Evolutionary conservation across 2,113 vertebrate genomes (phyloP), one percentile per base, ranked within the genome.

Genomic region (Lagopus muta): DNA sequence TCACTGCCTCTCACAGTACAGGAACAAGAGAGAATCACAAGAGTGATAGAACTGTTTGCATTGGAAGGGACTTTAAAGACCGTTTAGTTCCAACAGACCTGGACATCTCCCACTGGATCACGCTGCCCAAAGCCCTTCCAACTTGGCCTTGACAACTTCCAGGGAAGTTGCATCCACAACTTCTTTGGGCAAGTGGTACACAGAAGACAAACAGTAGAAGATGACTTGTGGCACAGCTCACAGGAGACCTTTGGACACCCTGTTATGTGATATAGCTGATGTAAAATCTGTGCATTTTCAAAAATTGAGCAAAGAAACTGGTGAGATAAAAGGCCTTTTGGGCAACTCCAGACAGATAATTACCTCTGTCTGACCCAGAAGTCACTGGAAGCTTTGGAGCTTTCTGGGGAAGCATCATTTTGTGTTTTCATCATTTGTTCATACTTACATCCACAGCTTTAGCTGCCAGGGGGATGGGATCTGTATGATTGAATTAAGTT

Each of bases 281-380:
- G 38, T 40, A 73, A 91, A 47, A 43, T 43, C 2, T 8, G 4
- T 28, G 19, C 0, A 6, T 22, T 18, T 82, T 76, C 76, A 52
- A 38, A 75, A 73, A 38, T 10, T 25, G n/a, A 77, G 19, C 27
- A 62, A 82, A 90, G 18, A 87, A 83, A 40, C 61, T 48, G 1
- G 1, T 18, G 8, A 7, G 28, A 62, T 62, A 48, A 75, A 34
- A 13, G 0, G 1, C 6, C 2, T 45, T 78, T 54, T 13, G 36
- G 13, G 22, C 11, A 54, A 10, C 45, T 36, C 27, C 66, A 11
- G 2, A 6, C 48, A 30, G 57, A 55, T 38, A 73, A 40, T 4
- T 1, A 13, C 10, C 13, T 57, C 5, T 38, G 45, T 25, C 54
- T 58, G 17, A 74, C 10, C 6, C 17, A 66, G 65, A 47, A 77